Evolutionary conservation across 2,797 vertebrate genomes (phyloP).

Genomic region (Phoeniculus purpureus): DNA sequence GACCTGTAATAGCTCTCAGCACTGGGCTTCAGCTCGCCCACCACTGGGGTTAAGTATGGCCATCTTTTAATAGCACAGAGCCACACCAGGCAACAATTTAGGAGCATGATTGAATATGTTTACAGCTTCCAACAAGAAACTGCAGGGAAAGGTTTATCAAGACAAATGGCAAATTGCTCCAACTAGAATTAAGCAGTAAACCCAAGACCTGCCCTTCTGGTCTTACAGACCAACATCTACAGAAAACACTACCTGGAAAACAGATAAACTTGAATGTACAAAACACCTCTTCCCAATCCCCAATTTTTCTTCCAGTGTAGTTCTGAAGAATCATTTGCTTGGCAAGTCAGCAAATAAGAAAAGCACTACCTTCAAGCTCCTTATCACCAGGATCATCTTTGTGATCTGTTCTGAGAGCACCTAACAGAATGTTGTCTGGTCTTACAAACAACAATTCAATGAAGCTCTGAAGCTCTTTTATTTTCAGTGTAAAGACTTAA

Average conservation of each 20-base stretch:
- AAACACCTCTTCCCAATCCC: neutral
- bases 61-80: conserved; percentile 27
- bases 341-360: neutral
- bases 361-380: neutral
- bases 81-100: neutral
- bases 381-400: neutral
- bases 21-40: neutral
- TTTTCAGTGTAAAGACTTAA: neutral
- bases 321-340: neutral
- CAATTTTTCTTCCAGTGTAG: neutral
- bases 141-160: neutral
- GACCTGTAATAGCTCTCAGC: neutral
- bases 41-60: neutral
- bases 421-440: neutral
- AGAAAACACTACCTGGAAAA: neutral
- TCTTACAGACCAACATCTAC: rapidly evolving
- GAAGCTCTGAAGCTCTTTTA: neutral
- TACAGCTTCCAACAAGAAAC: neutral
- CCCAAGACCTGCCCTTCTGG: neutral
- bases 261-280: neutral
- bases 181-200: neutral
- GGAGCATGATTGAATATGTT: neutral
- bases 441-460: neutral
- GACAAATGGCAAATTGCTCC: neutral
- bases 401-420: neutral